Evolutionary conservation across 2,888 invertebrate species (phyloP).

Genomic region (Meghimatium bilineatum): DNA sequence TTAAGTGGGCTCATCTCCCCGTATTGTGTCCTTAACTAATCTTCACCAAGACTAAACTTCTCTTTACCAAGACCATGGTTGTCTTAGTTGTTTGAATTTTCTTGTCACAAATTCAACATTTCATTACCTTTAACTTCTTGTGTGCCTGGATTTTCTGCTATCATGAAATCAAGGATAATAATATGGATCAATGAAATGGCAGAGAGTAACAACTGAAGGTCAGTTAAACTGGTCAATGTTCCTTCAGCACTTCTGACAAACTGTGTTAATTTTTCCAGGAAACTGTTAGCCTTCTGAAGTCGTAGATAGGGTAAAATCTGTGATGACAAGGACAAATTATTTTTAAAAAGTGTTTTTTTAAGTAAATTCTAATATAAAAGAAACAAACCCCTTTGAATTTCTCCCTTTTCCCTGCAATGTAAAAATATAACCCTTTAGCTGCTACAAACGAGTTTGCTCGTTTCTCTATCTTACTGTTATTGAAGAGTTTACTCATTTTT

Average conservation of each 20-base stretch:
- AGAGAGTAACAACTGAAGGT: background rate
- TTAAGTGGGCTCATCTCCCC: too few relatives aligned
- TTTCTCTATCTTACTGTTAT: too few relatives aligned
- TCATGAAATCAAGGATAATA: constrained; percentile 1
- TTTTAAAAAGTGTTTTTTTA: background rate
- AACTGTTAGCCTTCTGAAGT: background rate
- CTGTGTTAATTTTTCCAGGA: constrained; percentile 25
- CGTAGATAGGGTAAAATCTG: constrained; percentile 23
- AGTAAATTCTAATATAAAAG: background rate
- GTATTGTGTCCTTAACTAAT: too few relatives aligned
- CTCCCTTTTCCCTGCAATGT: too few relatives aligned
- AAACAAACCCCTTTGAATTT: too few relatives aligned
- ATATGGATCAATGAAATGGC: background rate
- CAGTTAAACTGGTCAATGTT: background rate
- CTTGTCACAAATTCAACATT: too few relatives aligned
- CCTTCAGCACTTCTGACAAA: background rate
- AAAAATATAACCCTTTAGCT: too few relatives aligned
- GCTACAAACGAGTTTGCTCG: too few relatives aligned
- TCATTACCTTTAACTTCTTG: background rate
- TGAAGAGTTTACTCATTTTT: too few relatives aligned
- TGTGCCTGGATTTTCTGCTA: background rate
- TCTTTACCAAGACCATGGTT: too few relatives aligned
- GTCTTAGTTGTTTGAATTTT: too few relatives aligned
- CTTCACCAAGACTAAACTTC: too few relatives aligned
- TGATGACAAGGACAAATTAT: background rate